Base-by-base conservation (phyloP, 2,797 vertebrate species). In the Nothura maculosa region DNA sequence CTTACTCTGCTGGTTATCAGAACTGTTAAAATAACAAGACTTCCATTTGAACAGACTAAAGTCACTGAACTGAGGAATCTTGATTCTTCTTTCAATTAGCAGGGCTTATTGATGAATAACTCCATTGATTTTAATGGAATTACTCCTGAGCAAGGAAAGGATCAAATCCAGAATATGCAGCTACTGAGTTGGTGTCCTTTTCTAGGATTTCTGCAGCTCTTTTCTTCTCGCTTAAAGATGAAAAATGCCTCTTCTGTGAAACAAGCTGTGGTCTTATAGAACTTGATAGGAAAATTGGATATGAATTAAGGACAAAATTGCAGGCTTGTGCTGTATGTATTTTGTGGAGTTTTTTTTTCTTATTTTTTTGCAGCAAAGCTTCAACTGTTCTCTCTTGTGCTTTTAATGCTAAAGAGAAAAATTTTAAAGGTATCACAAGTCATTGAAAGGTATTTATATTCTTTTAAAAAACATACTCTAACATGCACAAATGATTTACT, bases 101-200 rank as follows among this genome's bases (percentile, higher is more conserved):
- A 75, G 79, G 8, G 20, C 47, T 93, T 93, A 57, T 40, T 89
- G 77, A 57, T 34, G 18, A 38, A 30, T 79, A 73, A 47, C n/a
- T 94, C 76, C 86, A 73, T 79, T 96, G 80, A 94, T 94, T 88
- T 94, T 87, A 80, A 77, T 84, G 84, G 87, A 90, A 87, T 91
- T 92, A 79, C 47, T 92, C 68, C 60, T 61, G 58, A 90, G 16
- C 18, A 64, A 81, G 61, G 72, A 81, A 89, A 94, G 5, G 45
- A 86, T 89, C 67, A 73, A 58, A 61, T 10, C 16, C 61, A 84
- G 70, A 91, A 64, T 66, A 68, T 28, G 7, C 38, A 72, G 32
- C 34, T 57, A 75, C 16, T 72, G 62, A 81, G 60, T 12, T 69
- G 27, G 18, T 70, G 45, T 45, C 40, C 27, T 81, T 67, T 36